These are phyloP conservation scores for Antedon mediterranea DNA, from an alignment of 53 echinoderm and acorn worm genomes.

Conservation along the genomic window DNA sequence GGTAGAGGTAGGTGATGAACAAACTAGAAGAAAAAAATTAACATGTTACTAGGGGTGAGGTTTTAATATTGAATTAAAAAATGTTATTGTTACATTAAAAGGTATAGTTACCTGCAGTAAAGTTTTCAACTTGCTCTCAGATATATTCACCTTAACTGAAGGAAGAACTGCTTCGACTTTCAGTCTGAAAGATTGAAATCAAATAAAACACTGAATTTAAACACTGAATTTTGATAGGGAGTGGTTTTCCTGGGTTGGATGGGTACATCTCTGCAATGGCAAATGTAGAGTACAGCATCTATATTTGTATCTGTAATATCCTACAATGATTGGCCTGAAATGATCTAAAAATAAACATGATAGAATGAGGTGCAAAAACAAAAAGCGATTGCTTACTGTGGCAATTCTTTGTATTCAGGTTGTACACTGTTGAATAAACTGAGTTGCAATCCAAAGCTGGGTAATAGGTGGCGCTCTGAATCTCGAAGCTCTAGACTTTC, in stretches of 20 bases:
- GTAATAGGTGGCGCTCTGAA: conserved; percentile 57
- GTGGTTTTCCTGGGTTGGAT: no score
- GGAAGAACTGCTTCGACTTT: conserved; percentile 95
- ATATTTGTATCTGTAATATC: no score
- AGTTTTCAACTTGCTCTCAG: conserved; percentile 66
- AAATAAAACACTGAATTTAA: no score
- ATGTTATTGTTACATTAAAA: no score
- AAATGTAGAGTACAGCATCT: no score
- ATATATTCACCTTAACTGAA: conserved; percentile 71
- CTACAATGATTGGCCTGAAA: not conserved
- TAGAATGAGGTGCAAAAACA: no score
- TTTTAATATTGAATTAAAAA: no score
- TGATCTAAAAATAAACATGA: no score
- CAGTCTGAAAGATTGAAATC: conserved; percentile 27
- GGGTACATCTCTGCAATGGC: no score
- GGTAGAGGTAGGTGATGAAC: conserved; percentile 81
- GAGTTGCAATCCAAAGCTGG: conserved; percentile 64
- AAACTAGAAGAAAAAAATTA: conserved; percentile 38
- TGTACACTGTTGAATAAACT: conserved; percentile 90
- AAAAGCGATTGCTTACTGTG: conserved; percentile 81
- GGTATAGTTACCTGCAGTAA: conserved; percentile 40
- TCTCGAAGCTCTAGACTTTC: conserved; percentile 57
- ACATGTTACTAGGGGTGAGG: no score
- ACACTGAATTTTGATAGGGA: no score
- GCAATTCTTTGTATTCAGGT: conserved; percentile 77